These are phyloP conservation scores for Basileuterus tristriatus DNA, from an alignment of 2,797 vertebrate species.

Conservation along the genomic window DNA sequence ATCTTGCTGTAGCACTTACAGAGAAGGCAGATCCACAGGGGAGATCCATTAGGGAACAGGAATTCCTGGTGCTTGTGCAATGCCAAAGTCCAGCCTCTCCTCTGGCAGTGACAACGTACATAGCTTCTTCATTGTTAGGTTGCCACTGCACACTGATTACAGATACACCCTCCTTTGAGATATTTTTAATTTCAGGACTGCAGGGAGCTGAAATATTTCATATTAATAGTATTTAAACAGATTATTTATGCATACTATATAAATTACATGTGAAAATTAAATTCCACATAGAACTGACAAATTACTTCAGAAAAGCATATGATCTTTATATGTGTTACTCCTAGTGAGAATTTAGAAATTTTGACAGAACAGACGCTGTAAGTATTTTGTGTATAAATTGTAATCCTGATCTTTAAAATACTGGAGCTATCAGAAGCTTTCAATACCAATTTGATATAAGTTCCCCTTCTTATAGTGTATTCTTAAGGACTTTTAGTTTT, in stretches of 20 bases:
- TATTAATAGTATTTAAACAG: not conserved
- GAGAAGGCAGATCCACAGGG: constrained; percentile 86
- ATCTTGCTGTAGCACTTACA: constrained; percentile 79
- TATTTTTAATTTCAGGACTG: constrained; percentile 80
- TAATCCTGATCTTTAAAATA: not conserved
- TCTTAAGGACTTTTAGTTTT: not conserved
- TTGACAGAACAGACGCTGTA: not conserved
- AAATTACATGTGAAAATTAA: not conserved
- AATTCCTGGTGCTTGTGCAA: constrained; percentile 77
- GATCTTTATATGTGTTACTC: not conserved
- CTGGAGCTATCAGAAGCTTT: not conserved
- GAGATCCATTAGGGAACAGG: constrained; percentile 75
- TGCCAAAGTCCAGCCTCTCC: constrained; percentile 55
- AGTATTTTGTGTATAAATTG: not conserved
- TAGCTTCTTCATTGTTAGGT: constrained; percentile 76
- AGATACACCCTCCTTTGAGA: constrained; percentile 73
- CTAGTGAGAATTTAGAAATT: not conserved
- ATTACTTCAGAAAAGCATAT: not conserved
- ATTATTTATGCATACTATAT: not conserved
- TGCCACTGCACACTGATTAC: constrained; percentile 81
- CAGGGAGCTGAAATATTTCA: constrained; percentile 83
- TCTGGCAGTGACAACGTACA: constrained; percentile 77
- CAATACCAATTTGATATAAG: not conserved
- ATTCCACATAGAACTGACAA: not conserved
- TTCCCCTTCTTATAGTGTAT: not conserved